phyloP scores from a whole-genome alignment of 2,888 invertebrate genomes.

The Rhaphigaster nebulosa region DNA sequence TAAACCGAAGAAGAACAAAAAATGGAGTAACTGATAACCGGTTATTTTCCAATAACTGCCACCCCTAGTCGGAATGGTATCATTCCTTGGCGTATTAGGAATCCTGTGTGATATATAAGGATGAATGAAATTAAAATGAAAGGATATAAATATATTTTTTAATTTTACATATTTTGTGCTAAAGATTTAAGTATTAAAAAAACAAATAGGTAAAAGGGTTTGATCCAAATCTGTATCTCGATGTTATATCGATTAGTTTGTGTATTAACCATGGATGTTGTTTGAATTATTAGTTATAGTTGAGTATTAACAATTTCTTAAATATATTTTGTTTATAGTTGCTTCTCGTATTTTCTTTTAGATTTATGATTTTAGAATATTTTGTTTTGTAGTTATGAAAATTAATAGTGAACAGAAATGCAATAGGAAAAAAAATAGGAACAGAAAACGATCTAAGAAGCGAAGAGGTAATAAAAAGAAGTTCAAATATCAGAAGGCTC shows the following conservation, averaged over 20 bases:
- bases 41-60: no score
- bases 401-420: conserved; percentile 45
- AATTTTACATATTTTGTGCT: not conserved
- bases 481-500: not conserved
- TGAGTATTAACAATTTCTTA: not conserved
- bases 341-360: not conserved
- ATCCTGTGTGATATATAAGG: not conserved
- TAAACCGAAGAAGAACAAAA: no score
- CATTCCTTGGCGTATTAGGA: not conserved
- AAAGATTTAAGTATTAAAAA: not conserved
- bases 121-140: no score
- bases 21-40: no score
- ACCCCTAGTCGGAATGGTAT: no score
- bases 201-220: not conserved
- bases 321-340: not conserved
- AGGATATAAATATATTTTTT: not conserved
- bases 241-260: not conserved
- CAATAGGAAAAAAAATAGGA: conserved; percentile 36
- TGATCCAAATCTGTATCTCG: not conserved
- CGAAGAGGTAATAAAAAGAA: conserved; percentile 19
- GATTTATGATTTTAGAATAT: not conserved
- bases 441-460: conserved; percentile 53
- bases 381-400: conserved; percentile 27
- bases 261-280: not conserved
- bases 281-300: conserved; percentile 16